These are phyloP conservation scores for Mormyrus hasselquistii DNA, from an alignment of 2,797 vertebrate species.

Conservation along the genomic window DNA sequence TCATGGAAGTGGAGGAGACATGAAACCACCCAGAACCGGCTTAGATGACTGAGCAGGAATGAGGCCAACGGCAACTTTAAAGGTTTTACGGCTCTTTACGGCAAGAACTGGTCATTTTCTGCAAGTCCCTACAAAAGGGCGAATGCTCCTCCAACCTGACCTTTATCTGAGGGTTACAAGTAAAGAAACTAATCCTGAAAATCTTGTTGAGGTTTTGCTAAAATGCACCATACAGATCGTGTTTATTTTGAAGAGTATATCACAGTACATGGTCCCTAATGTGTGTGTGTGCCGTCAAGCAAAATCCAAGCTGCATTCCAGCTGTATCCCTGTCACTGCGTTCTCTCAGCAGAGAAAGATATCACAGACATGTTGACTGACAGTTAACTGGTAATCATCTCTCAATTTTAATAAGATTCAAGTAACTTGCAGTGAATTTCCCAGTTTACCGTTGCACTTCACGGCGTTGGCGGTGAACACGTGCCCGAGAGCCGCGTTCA, in stretches of 20 bases:
- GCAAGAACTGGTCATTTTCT: background rate
- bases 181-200: background rate
- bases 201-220: background rate
- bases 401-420: background rate
- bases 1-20: background rate
- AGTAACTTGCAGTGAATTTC: background rate
- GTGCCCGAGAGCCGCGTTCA: too few relatives aligned
- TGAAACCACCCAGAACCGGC: background rate
- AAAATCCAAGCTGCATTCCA: too few relatives aligned
- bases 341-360: background rate
- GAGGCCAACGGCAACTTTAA: background rate
- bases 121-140: background rate
- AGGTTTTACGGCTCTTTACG: background rate
- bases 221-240: background rate
- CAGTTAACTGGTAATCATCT: background rate
- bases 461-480: background rate
- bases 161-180: background rate
- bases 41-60: background rate
- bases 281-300: background rate
- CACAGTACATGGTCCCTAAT: background rate
- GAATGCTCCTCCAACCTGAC: background rate
- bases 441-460: background rate
- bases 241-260: background rate
- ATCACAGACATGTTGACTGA: background rate
- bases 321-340: background rate